Conservation (phyloP, 2,797 vertebrate species). For the Myiothlypis chrysogaster region DNA sequence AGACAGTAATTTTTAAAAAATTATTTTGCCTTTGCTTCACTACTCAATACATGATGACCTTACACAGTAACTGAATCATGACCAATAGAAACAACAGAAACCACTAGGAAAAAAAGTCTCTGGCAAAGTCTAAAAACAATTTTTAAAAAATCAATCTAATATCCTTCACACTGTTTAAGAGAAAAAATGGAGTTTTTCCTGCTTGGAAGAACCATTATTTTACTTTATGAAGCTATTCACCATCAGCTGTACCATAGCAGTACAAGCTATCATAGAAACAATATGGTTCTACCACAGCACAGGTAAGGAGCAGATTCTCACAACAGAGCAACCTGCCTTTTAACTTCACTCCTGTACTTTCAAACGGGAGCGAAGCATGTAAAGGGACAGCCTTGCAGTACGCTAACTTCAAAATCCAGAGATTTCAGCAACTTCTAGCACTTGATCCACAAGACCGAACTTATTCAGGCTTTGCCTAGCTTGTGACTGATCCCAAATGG, state of each 20-base stretch:
- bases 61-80: neutral
- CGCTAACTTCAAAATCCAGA: neutral
- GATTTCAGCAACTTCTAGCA: neutral
- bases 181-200: neutral
- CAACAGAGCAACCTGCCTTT: neutral
- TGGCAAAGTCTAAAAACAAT: neutral
- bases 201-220: neutral
- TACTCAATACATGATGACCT: neutral
- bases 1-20: rapidly evolving
- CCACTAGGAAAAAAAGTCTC: neutral
- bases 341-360: neutral
- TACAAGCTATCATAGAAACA: neutral
- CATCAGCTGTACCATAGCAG: neutral
- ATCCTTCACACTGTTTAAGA: neutral
- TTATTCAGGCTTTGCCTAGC: neutral
- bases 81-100: neutral
- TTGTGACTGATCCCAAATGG: neutral
- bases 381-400: neutral
- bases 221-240: neutral
- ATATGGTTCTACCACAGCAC: rapidly evolving
- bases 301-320: neutral
- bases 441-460: neutral
- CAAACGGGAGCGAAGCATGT: neutral
- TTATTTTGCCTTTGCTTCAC: neutral
- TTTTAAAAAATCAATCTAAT: neutral